Percentiles rank a stretch among this genome's conserved stretches.
phyloP scores from a whole-genome alignment of 2,113 vertebrate genomes.

The Marmota monax region DNA sequence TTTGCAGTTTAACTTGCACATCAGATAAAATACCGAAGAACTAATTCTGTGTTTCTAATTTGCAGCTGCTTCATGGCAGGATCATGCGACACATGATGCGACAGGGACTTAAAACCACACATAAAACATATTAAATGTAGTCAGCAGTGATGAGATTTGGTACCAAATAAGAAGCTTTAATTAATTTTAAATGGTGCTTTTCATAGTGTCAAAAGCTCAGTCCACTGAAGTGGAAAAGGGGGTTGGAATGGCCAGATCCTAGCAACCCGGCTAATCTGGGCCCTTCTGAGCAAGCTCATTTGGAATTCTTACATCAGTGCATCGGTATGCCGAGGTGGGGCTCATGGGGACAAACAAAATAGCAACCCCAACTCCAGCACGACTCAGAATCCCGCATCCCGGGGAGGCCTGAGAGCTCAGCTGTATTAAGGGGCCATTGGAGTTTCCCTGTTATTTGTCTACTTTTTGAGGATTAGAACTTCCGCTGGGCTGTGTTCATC shows the following conservation, averaged over 20 bases:
- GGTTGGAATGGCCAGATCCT: constrained; percentile 93
- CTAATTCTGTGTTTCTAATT: constrained; percentile 65
- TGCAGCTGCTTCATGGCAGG: constrained; percentile 51
- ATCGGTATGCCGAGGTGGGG: constrained; percentile 91
- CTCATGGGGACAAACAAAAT: constrained; percentile 85
- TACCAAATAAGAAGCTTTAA: constrained; percentile 95
- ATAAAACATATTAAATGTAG: constrained; percentile 86
- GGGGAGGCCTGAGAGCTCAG: constrained; percentile 72
- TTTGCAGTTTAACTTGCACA: constrained; percentile 18
- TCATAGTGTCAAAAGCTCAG: constrained; percentile 94
- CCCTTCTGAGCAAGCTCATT: constrained; percentile 92
- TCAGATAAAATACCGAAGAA: constrained; percentile 43
- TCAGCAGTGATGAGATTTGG: constrained; percentile 87
- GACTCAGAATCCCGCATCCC: constrained; percentile 54
- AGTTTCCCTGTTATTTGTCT: constrained; percentile 80
- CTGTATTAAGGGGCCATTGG: constrained; percentile 71
- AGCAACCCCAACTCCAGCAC: constrained; percentile 73
- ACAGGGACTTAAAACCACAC: constrained; percentile 79
- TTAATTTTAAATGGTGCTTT: constrained; percentile 99
- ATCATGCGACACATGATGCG: constrained; percentile 75
- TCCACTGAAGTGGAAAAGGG: constrained; percentile 96
- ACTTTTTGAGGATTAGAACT: constrained; percentile 75
- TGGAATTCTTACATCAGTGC: constrained; percentile 96
- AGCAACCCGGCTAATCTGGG: constrained; percentile 95
- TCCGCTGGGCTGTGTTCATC: constrained; percentile 40